Conservation (phyloP, 1,140 invertebrate genomes). For the Trichoplusia ni region DNA sequence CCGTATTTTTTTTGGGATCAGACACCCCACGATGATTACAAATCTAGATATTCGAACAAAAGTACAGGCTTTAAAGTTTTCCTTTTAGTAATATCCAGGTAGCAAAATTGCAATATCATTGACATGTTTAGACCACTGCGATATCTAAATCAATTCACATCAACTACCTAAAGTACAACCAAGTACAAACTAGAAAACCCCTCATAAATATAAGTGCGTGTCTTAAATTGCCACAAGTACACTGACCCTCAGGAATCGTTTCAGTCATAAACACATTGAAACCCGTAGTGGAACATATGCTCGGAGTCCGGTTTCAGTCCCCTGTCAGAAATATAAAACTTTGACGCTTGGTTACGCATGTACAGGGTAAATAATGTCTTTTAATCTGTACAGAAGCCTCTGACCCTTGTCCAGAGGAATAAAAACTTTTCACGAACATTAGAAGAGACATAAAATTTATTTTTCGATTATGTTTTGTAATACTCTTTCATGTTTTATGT, state of each 20-base stretch:
- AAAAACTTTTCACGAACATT: slow-evolving; percentile 62
- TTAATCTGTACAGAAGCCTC: slow-evolving; percentile 65
- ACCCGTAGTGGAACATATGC: slow-evolving; percentile 47
- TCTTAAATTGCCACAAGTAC: slow-evolving; percentile 44
- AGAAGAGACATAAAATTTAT: slow-evolving; percentile 65
- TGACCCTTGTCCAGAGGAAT: slow-evolving; percentile 59
- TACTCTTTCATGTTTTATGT: slow-evolving; percentile 59
- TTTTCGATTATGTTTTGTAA: slow-evolving; percentile 70
- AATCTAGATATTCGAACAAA: too few relatives aligned
- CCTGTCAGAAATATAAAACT: slow-evolving; percentile 71
- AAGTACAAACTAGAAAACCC: too few relatives aligned
- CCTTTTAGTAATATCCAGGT: too few relatives aligned
- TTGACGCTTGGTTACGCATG: slow-evolving; percentile 58
- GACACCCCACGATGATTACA: too few relatives aligned
- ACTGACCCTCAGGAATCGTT: slow-evolving; percentile 43
- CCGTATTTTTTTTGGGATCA: too few relatives aligned
- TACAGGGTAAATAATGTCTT: slow-evolving; percentile 75
- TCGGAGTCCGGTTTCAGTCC: slow-evolving; percentile 54
- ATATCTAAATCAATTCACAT: too few relatives aligned
- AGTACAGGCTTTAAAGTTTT: too few relatives aligned
- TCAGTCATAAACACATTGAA: slow-evolving; percentile 48
- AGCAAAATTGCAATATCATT: too few relatives aligned
- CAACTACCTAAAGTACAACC: too few relatives aligned
- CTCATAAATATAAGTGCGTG: too few relatives aligned
- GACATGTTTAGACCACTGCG: too few relatives aligned